phyloP scores from a whole-genome alignment of 2,888 invertebrate genomes.

The Tipula lateralis region DNA sequence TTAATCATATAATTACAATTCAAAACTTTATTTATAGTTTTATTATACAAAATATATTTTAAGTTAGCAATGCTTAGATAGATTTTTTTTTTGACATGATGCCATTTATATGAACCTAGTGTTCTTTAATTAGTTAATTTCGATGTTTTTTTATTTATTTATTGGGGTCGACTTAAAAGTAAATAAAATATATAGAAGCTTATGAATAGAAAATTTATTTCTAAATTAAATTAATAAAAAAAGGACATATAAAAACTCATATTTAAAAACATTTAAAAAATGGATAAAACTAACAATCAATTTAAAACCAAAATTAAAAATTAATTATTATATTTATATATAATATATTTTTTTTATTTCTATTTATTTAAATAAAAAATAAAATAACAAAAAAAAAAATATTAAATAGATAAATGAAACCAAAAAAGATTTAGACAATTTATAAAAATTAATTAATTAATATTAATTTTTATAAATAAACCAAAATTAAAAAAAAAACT shows the following conservation, averaged over 20 bases:
- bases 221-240: not conserved
- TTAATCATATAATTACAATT: not conserved
- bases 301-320: not conserved
- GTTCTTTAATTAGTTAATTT: not conserved
- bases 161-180: not conserved
- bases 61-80: not conserved
- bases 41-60: not conserved
- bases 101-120: not conserved
- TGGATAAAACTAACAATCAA: not conserved
- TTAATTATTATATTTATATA: not conserved
- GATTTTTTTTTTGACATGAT: not conserved
- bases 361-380: not conserved
- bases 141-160: not conserved
- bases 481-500: not conserved
- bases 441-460: not conserved
- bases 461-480: not conserved
- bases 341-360: constrained; percentile 4
- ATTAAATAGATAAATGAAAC: too few species aligned
- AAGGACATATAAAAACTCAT: not conserved
- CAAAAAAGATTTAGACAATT: not conserved
- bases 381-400: not conserved
- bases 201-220: not conserved
- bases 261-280: not conserved
- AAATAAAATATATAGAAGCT: not conserved
- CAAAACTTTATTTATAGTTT: not conserved